Evolutionary conservation across 2,888 invertebrate species (phyloP).

Genomic region (Nomada fucata): DNA sequence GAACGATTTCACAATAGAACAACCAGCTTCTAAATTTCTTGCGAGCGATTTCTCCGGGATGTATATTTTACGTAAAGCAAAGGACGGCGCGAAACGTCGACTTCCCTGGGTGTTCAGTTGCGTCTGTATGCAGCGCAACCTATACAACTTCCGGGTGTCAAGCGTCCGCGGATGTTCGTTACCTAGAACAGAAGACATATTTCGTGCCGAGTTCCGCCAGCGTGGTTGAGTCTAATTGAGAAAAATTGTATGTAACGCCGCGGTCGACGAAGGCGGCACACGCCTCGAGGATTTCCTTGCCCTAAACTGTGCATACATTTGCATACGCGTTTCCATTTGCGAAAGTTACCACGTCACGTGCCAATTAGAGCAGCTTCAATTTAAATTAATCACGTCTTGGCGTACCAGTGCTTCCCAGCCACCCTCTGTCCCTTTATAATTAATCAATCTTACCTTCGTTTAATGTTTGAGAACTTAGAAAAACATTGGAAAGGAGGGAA

Average conservation of each 20-base stretch:
- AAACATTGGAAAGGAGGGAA: neutral
- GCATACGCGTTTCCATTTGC: neutral
- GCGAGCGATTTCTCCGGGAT: constrained; percentile 71
- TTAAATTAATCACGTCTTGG: neutral
- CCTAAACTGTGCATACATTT: neutral
- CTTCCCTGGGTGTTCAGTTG: constrained; percentile 56
- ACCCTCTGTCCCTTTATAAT: neutral
- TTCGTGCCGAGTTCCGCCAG: constrained; percentile 25
- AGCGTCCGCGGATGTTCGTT: constrained; percentile 53
- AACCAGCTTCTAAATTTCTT: constrained; percentile 70
- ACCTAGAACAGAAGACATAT: constrained; percentile 46
- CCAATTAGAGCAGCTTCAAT: constrained; percentile 14
- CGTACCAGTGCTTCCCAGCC: too few species aligned
- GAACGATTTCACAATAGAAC: constrained; percentile 75
- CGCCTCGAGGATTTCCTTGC: constrained; percentile 4
- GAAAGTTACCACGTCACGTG: neutral
- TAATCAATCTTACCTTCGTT: constrained; percentile 1
- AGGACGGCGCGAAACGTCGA: constrained; percentile 40
- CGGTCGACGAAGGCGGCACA: neutral
- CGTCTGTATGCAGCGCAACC: constrained; percentile 49
- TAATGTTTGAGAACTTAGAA: constrained; percentile 1
- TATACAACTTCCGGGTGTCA: constrained; percentile 54
- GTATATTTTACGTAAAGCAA: constrained; percentile 68
- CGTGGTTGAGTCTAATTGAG: constrained; percentile 46
- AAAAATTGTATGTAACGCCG: constrained; percentile 37